Evolutionary conservation across 2,797 vertebrate genomes (phyloP).

Genomic region (Tenualosa thibaudeaui): DNA sequence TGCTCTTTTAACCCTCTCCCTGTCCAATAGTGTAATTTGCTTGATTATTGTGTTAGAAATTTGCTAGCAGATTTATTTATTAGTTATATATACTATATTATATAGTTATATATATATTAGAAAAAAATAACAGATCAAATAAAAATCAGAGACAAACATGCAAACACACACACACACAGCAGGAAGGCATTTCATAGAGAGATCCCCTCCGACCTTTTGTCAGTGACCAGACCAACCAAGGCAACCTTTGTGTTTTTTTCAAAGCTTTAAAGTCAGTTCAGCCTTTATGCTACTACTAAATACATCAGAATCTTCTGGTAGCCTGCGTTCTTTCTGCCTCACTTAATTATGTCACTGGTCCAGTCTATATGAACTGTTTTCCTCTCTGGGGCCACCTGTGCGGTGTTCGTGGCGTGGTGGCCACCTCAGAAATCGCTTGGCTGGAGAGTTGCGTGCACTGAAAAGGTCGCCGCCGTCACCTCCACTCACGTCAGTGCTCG

Average conservation of each 20-base stretch:
- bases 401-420: background rate
- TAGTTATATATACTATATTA: no score
- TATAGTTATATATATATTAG: no score
- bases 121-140: background rate
- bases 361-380: background rate
- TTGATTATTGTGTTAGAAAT: background rate
- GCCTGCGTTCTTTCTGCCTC: background rate
- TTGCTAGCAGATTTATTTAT: no score
- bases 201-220: background rate
- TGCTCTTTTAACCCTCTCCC: background rate
- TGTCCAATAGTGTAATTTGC: no score
- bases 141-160: background rate
- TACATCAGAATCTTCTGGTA: background rate
- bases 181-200: background rate
- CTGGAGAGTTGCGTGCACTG: background rate
- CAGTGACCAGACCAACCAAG: background rate
- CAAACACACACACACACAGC: background rate
- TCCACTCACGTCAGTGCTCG: conserved; percentile 33
- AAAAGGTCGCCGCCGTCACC: conserved; percentile 42
- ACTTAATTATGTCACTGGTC: background rate
- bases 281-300: background rate
- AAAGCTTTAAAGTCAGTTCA: background rate
- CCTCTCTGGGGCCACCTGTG: background rate
- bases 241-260: background rate
- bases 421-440: background rate